Evolutionary conservation across 2,888 invertebrate genomes (phyloP), one percentile per base, ranked within the genome.

Genomic region (Chloroclysta siterata): DNA sequence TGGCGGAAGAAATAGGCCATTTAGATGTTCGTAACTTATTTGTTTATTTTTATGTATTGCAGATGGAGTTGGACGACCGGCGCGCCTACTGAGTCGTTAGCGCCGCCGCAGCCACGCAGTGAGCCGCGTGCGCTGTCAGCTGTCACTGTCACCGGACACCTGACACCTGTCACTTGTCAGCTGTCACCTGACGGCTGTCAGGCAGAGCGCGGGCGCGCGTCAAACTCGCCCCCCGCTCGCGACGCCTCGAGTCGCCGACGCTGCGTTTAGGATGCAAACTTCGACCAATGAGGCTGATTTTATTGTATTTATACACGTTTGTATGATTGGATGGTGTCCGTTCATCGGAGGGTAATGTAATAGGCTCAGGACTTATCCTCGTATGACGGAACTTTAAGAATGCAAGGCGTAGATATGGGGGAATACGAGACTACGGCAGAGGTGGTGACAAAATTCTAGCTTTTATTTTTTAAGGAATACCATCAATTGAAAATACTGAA

Each of bases 51-150:
- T 41, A 0, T 33, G 22, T 39, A 17, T 80, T 74, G 0, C 84
- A 92, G 92, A 84, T 91, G 83, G 92, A 93, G 70, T 72, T 89
- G 69, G 91, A 93, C 51, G 92, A 93, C 58, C 82, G 92, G 57
- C 93, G 91, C 78, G 89, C 93, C 57, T 93, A 93, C 89, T 93
- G 92, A 93, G 89, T 83, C 67, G 77, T 71, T 78, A 22, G 22
- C 22, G 22, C 54, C 42, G 50, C 64, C 72, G 69, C 64, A 61
- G 68, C 65, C 57, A 15, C 59, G 47, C 52, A 47, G 59, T 73
- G 60, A 33, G 63, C 53, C 63, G 55, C 69, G 64, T 60, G 66
- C 59, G 67, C 67, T 69, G 63, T 65, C 53, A 53, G 53, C 44
- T 13, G 46, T 50, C 55, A 44, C 48, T 33, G 56, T 60, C 44